A percentile compares a stretch with the other conserved stretches of the same genome.
Evolutionary conservation across 2,797 vertebrate species (phyloP).

Genomic region (Cuniculus paca): DNA sequence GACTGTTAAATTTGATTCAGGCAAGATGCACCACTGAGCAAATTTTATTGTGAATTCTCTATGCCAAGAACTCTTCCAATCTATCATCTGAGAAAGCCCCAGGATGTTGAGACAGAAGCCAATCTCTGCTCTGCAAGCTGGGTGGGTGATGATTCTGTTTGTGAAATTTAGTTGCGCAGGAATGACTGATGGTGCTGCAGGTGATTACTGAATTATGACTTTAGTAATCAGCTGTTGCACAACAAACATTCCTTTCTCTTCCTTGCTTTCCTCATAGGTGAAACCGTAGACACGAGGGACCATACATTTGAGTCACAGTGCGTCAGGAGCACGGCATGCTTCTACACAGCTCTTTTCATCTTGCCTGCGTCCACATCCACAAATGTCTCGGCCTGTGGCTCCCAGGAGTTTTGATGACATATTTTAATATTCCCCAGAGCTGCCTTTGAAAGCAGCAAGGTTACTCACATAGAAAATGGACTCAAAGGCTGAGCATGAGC

Average conservation of each 20-base stretch:
- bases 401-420: slow-evolving; percentile 20
- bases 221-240: slow-evolving; percentile 26
- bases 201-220: neutral
- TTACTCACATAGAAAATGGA: neutral
- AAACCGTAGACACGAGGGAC: neutral
- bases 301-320: neutral
- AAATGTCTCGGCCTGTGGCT: neutral
- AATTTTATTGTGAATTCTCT: slow-evolving; percentile 59
- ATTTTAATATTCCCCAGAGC: slow-evolving; percentile 50
- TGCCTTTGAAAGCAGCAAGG: neutral
- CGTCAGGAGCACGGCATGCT: neutral
- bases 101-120: slow-evolving; percentile 21
- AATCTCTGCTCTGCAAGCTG: slow-evolving; percentile 16
- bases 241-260: slow-evolving; percentile 26
- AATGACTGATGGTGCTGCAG: slow-evolving; percentile 15
- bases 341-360: neutral
- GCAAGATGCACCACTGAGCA: slow-evolving; percentile 42
- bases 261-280: slow-evolving; percentile 38
- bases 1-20: slow-evolving; percentile 59
- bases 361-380: neutral
- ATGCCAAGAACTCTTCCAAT: slow-evolving; percentile 42
- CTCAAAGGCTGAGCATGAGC: slow-evolving; percentile 6
- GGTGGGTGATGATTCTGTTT: slow-evolving; percentile 1
- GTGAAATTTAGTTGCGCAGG: slow-evolving; percentile 62
- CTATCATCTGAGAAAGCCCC: slow-evolving; percentile 65